Conservation (phyloP, 92 coral and sea anemone species). For the Virgularia gustaviana region DNA sequence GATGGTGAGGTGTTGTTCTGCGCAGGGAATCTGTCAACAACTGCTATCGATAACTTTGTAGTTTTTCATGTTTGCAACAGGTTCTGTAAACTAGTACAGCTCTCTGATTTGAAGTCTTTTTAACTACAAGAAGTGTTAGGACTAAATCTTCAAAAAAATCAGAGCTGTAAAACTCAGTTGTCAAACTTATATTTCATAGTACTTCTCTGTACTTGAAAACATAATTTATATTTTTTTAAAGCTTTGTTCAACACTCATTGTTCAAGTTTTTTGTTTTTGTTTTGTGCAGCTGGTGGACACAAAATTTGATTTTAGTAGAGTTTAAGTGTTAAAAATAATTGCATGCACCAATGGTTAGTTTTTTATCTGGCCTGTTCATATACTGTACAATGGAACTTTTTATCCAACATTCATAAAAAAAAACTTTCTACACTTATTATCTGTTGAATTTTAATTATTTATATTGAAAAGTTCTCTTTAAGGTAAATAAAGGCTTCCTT, state of each 20-base stretch:
- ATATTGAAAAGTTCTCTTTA: background rate
- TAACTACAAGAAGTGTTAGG: background rate
- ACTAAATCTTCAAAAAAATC: background rate
- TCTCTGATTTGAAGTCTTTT: background rate
- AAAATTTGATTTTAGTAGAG: background rate
- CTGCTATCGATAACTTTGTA: slow-evolving; percentile 23
- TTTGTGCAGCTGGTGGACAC: background rate
- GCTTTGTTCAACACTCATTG: background rate
- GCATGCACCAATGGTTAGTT: too few species aligned
- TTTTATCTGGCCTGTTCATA: background rate
- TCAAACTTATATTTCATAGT: background rate
- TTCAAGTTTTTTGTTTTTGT: slow-evolving; percentile 12
- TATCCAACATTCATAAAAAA: background rate
- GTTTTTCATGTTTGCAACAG: slow-evolving; percentile 9
- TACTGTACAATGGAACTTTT: slow-evolving; percentile 7
- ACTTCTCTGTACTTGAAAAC: background rate
- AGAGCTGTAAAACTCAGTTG: background rate
- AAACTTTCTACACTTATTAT: background rate
- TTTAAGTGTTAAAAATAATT: background rate
- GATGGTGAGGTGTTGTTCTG: slow-evolving; percentile 30
- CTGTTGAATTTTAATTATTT: background rate
- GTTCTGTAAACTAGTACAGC: slow-evolving; percentile 13
- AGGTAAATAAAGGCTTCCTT: slow-evolving; percentile 21
- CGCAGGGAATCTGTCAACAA: slow-evolving; percentile 27
- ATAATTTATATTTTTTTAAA: background rate